Evolutionary conservation across 2,888 invertebrate species (phyloP), one percentile per base, ranked within the genome.

Genomic region (Xylocampa areola): DNA sequence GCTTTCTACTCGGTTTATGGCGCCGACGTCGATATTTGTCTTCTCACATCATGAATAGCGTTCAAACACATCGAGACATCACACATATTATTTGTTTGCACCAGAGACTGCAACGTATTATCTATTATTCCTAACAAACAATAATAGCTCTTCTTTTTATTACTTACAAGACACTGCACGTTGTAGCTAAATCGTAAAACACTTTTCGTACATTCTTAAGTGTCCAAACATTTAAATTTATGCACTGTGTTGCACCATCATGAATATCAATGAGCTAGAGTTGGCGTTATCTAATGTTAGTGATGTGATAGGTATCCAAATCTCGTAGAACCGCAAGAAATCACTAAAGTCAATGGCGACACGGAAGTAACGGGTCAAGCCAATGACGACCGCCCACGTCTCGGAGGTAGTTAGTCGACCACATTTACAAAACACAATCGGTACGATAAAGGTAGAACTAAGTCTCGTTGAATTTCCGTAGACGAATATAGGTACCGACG

Each of bases 301-400:
- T 21, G 5, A 21, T 21, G 5, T 25, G n/a, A 27, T 14, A 51
- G 59, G 58, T 76, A 50, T 37, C 37, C 47, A 19, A 71, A 76
- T 77, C 69, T 69, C 53, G 65, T 68, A 33, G 37, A 55, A 45
- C 44, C 41, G 27, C 35, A 52, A 61, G 45, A 71, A 68, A 37
- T 59, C 39, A 68, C 63, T 62, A 25, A 51, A 60, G 50, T 52
- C 57, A 57, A 48, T 63, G 68, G 73, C 75, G 76, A 76, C 68
- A 68, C 73, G 74, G 73, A 80, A 74, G 68, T 84, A 85, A 84
- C 85, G 82, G 85, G 74, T 76, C 72, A 62, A 53, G 55, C 67
- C 68, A 73, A 77, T 79, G 77, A 72, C 67, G 55, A 36, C 52
- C 78, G 54, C 84, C 85, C 76, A 83, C 77, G 52, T 29, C n/a